Percentiles rank a stretch among this genome's conserved stretches.
Conservation (phyloP, 2,113 vertebrate genomes). For the Heptranchias perlo region DNA sequence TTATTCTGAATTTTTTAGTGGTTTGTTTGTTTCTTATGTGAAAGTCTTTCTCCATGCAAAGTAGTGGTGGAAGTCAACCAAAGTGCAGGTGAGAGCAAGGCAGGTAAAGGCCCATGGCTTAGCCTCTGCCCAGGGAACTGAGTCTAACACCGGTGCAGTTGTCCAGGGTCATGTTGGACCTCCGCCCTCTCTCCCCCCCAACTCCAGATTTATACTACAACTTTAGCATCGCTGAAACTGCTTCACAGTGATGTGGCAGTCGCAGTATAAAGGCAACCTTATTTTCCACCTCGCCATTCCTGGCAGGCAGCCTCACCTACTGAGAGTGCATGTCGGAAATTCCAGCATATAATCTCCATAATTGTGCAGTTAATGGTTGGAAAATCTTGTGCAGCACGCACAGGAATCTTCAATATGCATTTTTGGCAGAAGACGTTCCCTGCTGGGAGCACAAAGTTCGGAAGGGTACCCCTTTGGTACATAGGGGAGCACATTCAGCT, state of each 20-base stretch:
- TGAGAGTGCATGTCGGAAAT: neutral
- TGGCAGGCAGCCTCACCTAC: neutral
- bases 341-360: neutral
- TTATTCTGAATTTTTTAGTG: neutral
- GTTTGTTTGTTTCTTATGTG: neutral
- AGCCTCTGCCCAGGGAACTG: too few species aligned
- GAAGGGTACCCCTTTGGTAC: neutral
- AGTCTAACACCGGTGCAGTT: neutral
- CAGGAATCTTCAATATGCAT: constrained; percentile 7
- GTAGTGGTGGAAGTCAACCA: neutral
- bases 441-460: neutral
- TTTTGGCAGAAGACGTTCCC: neutral
- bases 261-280: neutral
- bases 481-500: neutral
- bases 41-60: neutral
- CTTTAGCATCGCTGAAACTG: neutral
- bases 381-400: neutral
- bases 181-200: too few species aligned
- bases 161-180: neutral
- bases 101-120: neutral
- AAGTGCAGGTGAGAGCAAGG: neutral
- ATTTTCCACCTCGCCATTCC: neutral
- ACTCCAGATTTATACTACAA: neutral
- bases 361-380: neutral
- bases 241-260: neutral